phyloP scores from a whole-genome alignment of 1,140 invertebrate genomes.

The Bacillus rossius region DNA sequence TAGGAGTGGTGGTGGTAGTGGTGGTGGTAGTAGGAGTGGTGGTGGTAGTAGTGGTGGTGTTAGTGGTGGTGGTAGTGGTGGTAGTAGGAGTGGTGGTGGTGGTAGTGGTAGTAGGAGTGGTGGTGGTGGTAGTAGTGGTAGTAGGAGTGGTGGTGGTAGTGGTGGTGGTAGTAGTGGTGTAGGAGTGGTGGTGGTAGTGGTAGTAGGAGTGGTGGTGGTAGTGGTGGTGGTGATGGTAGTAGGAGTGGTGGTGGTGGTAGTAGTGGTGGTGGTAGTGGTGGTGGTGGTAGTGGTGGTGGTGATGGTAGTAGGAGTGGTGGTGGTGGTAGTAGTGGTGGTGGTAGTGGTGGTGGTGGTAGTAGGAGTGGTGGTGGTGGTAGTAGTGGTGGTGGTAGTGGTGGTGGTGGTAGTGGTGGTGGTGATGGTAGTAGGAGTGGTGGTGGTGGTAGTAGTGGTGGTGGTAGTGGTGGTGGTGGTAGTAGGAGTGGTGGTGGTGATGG shows the following conservation, averaged over 20 bases:
- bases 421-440: neutral
- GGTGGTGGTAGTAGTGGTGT: neutral
- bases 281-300: neutral
- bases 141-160: neutral
- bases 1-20: neutral
- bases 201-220: neutral
- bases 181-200: neutral
- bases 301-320: neutral
- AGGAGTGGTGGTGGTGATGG: neutral
- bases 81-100: neutral
- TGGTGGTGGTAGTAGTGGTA: neutral
- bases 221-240: neutral
- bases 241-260: too few species aligned
- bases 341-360: neutral
- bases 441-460: neutral
- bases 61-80: neutral
- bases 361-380: neutral
- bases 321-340: neutral
- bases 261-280: neutral
- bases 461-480: neutral
- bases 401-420: neutral
- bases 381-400: neutral
- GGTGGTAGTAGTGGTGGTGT: neutral
- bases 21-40: neutral
- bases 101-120: neutral